Evolutionary conservation across 2,888 invertebrate species (phyloP), one percentile per base, ranked within the genome.

Genomic region (Drosophila siamana): DNA sequence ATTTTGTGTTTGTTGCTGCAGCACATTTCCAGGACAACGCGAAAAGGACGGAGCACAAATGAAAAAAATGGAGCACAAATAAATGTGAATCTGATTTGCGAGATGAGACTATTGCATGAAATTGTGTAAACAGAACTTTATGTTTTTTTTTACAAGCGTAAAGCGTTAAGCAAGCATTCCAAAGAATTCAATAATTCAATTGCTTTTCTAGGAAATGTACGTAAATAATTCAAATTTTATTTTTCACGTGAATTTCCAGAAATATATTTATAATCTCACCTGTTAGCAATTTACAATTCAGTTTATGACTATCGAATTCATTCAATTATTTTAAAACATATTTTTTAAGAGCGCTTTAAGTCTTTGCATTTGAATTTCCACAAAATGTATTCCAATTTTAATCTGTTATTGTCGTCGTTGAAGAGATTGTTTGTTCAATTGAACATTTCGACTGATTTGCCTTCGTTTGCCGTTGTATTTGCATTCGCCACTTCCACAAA

Each of bases 401-500:
- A 48, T 40, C 61, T 46, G 44, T 47, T 38, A 15, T 55, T 55
- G 44, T 46, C 52, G 30, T 13, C 30, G 41, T n/a, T n/a, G n/a
- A n/a, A n/a, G 11, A 8, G 16, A 30, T 19, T 54, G 54, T 28
- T 38, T 40, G 43, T 50, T 43, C 74, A 59, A 57, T 59, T 43
- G 41, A 62, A 67, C 33, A 62, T 59, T 62, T 51, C 69, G 50
- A 33, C 15, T 67, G 69, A 68, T 55, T 74, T 59, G 43, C 11
- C 55, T 73, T 51, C 16, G 36, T 24, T 24, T 24, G 24, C 5
- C 24, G n/a, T 40, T 15, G 13, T 19, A 11, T 43, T 55, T 22
- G 2, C 28, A 9, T 30, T 41, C 24, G 9, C 11, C 43, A 13
- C 22, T 24, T 3, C 24, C 43, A 59, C 38, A 22, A 57, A 68